Percentiles rank a stretch among this genome's conserved stretches.
phyloP scores from a whole-genome alignment of 2,888 invertebrate species.

The Drosophila anomalata region DNA sequence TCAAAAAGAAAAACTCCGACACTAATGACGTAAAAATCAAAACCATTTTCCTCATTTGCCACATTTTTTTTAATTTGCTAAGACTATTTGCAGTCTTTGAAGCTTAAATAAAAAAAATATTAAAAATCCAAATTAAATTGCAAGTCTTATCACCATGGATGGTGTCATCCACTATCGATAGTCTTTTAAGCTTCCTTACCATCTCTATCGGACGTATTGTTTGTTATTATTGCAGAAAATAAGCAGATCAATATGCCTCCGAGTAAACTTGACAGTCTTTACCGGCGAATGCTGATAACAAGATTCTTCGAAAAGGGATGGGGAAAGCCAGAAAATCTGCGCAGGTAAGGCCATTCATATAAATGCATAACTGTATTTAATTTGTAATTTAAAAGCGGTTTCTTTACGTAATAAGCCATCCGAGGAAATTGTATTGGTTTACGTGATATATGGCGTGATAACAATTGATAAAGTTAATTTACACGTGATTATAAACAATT shows the following conservation, averaged over 20 bases:
- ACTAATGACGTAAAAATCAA: constrained; percentile 9
- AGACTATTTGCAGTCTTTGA: not conserved
- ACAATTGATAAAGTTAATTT: not conserved
- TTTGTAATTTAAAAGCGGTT: not conserved
- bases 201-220: constrained; percentile 31
- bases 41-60: not conserved
- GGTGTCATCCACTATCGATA: constrained; percentile 16
- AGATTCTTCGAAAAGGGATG: constrained; percentile 98
- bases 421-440: not conserved
- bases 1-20: not conserved
- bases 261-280: constrained; percentile 90
- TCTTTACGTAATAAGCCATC: constrained; percentile 23
- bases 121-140: constrained; percentile 1
- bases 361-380: not conserved
- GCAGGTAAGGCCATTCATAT: constrained; percentile 86
- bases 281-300: constrained; percentile 93
- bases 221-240: constrained; percentile 30
- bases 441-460: not conserved
- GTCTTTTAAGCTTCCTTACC: constrained; percentile 7
- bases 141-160: constrained; percentile 17
- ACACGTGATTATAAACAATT: not conserved
- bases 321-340: constrained; percentile 96
- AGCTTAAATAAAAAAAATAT: not conserved
- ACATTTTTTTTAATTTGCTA: not conserved
- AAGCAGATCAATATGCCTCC: constrained; percentile 84